These are phyloP conservation scores for Sinocyclocheilus maitianheensis DNA, from an alignment of 2,113 vertebrate genomes.

Conservation along the genomic window DNA sequence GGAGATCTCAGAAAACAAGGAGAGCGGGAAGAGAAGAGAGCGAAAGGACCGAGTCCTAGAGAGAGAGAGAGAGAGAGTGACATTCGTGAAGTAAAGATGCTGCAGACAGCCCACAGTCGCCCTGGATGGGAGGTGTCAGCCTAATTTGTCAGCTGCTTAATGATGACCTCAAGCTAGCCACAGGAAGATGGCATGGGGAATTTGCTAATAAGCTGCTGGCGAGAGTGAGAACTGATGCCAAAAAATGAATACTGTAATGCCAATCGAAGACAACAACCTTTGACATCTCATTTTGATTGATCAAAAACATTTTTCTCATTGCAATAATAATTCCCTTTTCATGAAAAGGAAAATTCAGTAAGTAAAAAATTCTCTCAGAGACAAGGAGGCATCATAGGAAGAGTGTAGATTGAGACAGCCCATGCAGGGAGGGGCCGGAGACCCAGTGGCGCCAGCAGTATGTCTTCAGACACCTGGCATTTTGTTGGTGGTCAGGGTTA, in stretches of 20 bases:
- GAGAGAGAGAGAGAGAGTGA: background rate
- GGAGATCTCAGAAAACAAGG: slow-evolving; percentile 82
- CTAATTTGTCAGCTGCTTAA: slow-evolving; percentile 39
- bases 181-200: slow-evolving; percentile 36
- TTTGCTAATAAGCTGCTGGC: slow-evolving; percentile 40
- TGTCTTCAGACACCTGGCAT: slow-evolving; percentile 60
- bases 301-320: background rate
- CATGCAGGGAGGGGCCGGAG: slow-evolving; percentile 43
- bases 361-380: background rate
- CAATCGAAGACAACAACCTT: background rate
- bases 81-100: background rate
- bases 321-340: background rate
- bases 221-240: slow-evolving; percentile 1
- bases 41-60: background rate
- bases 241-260: background rate
- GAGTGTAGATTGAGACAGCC: slow-evolving; percentile 28
- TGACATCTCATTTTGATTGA: background rate
- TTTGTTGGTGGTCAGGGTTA: slow-evolving; percentile 60
- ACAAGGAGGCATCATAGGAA: slow-evolving; percentile 24
- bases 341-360: background rate
- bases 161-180: slow-evolving; percentile 42
- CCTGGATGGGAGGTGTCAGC: slow-evolving; percentile 15
- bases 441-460: slow-evolving; percentile 54
- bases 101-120: slow-evolving; percentile 26
- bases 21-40: slow-evolving; percentile 34